phyloP scores from a whole-genome alignment of 1,140 invertebrate genomes.

The Leguminivora glycinivorella region DNA sequence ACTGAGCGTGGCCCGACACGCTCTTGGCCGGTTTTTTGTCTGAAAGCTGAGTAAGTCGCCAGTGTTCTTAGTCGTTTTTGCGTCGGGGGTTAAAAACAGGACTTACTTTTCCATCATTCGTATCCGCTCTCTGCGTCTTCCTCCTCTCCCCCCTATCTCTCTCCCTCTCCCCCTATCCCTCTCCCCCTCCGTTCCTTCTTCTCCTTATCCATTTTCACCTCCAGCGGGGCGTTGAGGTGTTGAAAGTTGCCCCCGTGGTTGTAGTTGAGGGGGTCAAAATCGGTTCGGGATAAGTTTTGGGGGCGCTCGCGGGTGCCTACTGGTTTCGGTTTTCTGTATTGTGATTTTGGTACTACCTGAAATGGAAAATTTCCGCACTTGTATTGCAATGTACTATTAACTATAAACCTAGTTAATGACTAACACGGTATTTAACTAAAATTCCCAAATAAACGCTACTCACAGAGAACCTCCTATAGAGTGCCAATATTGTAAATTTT shows the following conservation, averaged over 20 bases:
- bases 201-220: conserved; percentile 22
- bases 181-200: conserved; percentile 47
- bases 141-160: conserved; percentile 35
- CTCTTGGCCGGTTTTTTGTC: too few relatives aligned
- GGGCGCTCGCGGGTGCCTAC: conserved; percentile 34
- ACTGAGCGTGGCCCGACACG: too few relatives aligned
- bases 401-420: too few relatives aligned
- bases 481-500: too few relatives aligned
- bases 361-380: not conserved
- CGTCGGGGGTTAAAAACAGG: too few relatives aligned
- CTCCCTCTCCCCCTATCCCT: conserved; percentile 44
- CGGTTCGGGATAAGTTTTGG: conserved; percentile 47
- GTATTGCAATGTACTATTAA: too few relatives aligned
- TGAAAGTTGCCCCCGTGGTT: conserved; percentile 76
- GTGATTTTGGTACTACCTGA: conserved; percentile 72
- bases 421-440: too few relatives aligned
- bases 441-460: too few relatives aligned
- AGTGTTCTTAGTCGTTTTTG: too few relatives aligned
- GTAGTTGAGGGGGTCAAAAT: conserved; percentile 75
- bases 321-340: conserved; percentile 58
- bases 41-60: too few relatives aligned
- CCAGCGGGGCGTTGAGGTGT: conserved; percentile 45
- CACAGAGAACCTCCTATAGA: too few relatives aligned
- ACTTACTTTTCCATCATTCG: conserved; percentile 32
- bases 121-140: conserved; percentile 53